Percentiles rank a stretch among this genome's conserved stretches.
These are phyloP conservation scores for Patella caerulea DNA, from an alignment of 2,888 invertebrate genomes.

Conservation along the genomic window DNA sequence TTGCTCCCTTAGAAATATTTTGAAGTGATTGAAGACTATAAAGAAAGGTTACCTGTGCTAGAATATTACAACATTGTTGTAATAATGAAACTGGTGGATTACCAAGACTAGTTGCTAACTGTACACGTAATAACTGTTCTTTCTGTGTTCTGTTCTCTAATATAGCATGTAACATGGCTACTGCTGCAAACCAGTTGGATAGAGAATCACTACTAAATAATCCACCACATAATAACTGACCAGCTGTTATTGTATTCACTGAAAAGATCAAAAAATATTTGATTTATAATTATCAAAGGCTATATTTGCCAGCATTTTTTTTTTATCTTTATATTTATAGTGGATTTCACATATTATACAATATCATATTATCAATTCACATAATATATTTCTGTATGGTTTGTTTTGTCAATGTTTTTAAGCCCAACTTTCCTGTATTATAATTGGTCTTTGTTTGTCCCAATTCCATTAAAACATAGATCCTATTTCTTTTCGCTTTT, in stretches of 20 bases:
- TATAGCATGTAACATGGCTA: conserved; percentile 90
- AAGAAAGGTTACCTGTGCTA: conserved; percentile 77
- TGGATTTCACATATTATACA: too few species aligned
- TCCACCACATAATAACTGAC: conserved; percentile 93
- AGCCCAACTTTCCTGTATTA: too few species aligned
- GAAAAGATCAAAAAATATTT: conserved; percentile 25
- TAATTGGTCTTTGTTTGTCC: too few species aligned
- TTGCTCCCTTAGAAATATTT: conserved; percentile 88
- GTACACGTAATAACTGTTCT: conserved; percentile 90
- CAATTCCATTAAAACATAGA: too few species aligned
- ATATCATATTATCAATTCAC: too few species aligned
- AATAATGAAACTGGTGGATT: conserved; percentile 89
- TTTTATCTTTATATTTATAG: too few species aligned
- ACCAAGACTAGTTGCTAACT: conserved; percentile 79
- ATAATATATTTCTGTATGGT: too few species aligned
- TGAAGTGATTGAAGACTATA: conserved; percentile 77
- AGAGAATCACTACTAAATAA: conserved; percentile 89
- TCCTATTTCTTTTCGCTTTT: too few species aligned
- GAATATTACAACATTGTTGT: conserved; percentile 87
- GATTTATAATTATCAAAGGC: too few species aligned
- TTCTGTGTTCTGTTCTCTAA: conserved; percentile 84
- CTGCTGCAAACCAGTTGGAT: conserved; percentile 95
- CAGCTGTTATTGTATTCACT: conserved; percentile 75
- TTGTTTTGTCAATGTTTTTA: too few species aligned
- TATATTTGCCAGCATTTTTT: too few species aligned